phyloP scores from a whole-genome alignment of 2,888 invertebrate genomes.

The Cyrtodaria siliqua region DNA sequence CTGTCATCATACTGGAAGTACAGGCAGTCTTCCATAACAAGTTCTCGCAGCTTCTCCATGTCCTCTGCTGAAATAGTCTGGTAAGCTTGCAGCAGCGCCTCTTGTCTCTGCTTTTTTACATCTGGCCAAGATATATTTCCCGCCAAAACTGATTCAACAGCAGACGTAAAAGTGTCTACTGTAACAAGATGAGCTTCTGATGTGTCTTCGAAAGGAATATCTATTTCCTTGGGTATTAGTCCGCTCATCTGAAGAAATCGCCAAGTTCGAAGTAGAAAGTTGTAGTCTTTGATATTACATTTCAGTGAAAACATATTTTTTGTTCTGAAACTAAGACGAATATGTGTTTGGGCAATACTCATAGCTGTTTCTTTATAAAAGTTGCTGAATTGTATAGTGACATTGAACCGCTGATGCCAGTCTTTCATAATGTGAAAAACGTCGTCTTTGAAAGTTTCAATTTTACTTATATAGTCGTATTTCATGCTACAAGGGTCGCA shows the following conservation, averaged over 20 bases:
- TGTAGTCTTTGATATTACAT: slow-evolving; percentile 57
- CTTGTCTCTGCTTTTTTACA: slow-evolving; percentile 63
- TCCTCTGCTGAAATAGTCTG: slow-evolving; percentile 56
- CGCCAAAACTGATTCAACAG: slow-evolving; percentile 35
- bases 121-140: slow-evolving; percentile 21
- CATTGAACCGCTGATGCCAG: slow-evolving; percentile 50
- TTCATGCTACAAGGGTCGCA: slow-evolving; percentile 67
- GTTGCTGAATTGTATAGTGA: slow-evolving; percentile 62
- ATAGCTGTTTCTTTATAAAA: slow-evolving; percentile 66
- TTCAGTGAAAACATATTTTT: slow-evolving; percentile 39
- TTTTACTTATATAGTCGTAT: slow-evolving; percentile 69
- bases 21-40: slow-evolving; percentile 68
- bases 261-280: slow-evolving; percentile 67
- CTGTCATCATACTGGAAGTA: slow-evolving; percentile 70
- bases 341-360: slow-evolving; percentile 42
- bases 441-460: slow-evolving; percentile 70
- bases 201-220: slow-evolving; percentile 54
- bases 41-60: slow-evolving; percentile 55
- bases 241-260: slow-evolving; percentile 73
- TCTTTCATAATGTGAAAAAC: slow-evolving; percentile 45
- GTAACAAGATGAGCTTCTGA: slow-evolving; percentile 24
- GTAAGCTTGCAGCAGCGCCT: slow-evolving; percentile 71
- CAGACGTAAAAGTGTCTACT: slow-evolving; percentile 33
- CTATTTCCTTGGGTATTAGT: slow-evolving; percentile 54
- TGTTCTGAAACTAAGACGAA: slow-evolving; percentile 50